phyloP scores from a whole-genome alignment of 2,888 invertebrate genomes.

The Schrankia costaestrigalis region DNA sequence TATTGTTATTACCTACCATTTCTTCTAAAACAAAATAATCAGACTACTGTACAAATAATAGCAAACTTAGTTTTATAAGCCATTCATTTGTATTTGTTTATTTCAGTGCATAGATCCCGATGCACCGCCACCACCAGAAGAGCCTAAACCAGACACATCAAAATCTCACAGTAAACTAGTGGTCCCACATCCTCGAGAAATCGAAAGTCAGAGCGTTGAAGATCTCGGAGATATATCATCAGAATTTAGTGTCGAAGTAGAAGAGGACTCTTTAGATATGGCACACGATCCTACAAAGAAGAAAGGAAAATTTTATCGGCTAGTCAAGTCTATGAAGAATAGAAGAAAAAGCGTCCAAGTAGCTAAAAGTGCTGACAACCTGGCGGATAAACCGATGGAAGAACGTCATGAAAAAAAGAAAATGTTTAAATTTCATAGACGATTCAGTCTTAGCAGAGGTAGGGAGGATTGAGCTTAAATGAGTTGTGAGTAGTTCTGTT shows the following conservation, averaged over 20 bases:
- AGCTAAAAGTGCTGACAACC: slow-evolving; percentile 70
- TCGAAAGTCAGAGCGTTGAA: slow-evolving; percentile 69
- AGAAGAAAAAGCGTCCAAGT: slow-evolving; percentile 74
- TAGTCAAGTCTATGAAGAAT: slow-evolving; percentile 75
- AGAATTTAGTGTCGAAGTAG: slow-evolving; percentile 74
- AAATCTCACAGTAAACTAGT: slow-evolving; percentile 58
- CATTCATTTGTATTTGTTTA: background rate
- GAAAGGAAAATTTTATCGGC: slow-evolving; percentile 69
- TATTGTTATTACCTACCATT: too few relatives aligned
- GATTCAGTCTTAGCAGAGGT: slow-evolving; percentile 70
- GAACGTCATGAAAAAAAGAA: slow-evolving; percentile 68
- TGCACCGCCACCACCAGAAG: slow-evolving; percentile 55
- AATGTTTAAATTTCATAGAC: slow-evolving; percentile 69
- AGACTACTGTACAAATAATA: too few relatives aligned
- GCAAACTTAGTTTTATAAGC: too few relatives aligned
- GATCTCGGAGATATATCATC: slow-evolving; percentile 75
- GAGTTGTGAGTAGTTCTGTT: slow-evolving; percentile 31
- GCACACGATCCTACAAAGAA: slow-evolving; percentile 60
- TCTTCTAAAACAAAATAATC: too few relatives aligned
- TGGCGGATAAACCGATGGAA: slow-evolving; percentile 57
- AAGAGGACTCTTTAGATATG: slow-evolving; percentile 58
- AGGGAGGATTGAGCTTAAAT: slow-evolving; percentile 61
- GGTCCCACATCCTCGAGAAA: slow-evolving; percentile 54
- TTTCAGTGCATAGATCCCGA: slow-evolving; percentile 71
- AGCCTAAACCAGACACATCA: slow-evolving; percentile 64